These are phyloP conservation scores for Rhabditoides inermis DNA, from an alignment of 2,888 invertebrate species.

Conservation along the genomic window DNA sequence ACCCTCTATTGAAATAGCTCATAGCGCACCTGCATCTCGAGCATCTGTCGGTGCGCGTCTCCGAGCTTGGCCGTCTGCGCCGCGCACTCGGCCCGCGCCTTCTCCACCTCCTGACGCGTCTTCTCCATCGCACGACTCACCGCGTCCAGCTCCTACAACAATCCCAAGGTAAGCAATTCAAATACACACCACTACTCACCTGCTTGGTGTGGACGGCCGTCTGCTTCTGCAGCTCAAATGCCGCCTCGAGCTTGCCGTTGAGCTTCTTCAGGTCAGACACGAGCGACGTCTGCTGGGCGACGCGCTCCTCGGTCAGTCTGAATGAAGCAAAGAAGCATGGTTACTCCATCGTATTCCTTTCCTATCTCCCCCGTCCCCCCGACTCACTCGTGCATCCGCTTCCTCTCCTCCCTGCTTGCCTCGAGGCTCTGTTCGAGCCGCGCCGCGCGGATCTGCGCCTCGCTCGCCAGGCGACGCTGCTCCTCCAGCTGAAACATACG, in stretches of 20 bases:
- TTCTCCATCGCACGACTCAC: conserved; percentile 8
- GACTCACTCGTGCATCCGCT: conserved; percentile 9
- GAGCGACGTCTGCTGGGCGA: background rate
- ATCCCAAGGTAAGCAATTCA: too few relatives aligned
- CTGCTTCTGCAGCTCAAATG: conserved; percentile 30
- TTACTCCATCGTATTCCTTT: background rate
- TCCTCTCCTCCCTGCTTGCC: too few relatives aligned
- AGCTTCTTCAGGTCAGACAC: conserved; percentile 9
- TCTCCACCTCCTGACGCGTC: conserved; percentile 7
- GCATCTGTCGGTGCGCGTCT: background rate
- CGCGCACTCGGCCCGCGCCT: conserved; percentile 5
- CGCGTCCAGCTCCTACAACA: conserved; percentile 6
- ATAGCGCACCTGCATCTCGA: too few relatives aligned
- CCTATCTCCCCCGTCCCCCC: background rate
- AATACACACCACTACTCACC: too few relatives aligned
- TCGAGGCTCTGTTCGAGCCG: conserved; percentile 14
- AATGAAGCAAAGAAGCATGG: background rate
- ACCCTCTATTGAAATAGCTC: too few relatives aligned
- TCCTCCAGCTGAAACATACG: too few relatives aligned
- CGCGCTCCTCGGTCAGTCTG: conserved; percentile 2
- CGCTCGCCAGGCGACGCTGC: too few relatives aligned
- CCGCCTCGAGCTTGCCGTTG: conserved; percentile 24
- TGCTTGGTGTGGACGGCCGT: conserved; percentile 6
- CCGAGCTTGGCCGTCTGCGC: conserved; percentile 4
- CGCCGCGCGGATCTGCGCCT: conserved; percentile 4